phyloP scores from a whole-genome alignment of 1,140 invertebrate species.

The Drosophila nebulosa region DNA sequence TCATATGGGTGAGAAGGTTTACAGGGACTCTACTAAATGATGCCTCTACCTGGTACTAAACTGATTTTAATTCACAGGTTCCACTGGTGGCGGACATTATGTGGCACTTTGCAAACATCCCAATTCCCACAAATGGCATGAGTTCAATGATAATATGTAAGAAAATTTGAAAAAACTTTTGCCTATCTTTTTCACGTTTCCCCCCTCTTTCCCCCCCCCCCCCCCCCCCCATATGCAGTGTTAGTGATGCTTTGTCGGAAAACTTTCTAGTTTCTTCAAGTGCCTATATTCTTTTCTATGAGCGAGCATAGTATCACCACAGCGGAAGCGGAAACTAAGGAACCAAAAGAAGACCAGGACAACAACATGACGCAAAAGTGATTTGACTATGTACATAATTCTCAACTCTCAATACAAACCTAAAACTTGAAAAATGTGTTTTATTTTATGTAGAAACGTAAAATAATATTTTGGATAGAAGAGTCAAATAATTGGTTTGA shows the following conservation, averaged over 20 bases:
- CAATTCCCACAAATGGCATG: slow-evolving; percentile 92
- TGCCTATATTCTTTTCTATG: slow-evolving; percentile 96
- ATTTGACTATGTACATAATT: no score
- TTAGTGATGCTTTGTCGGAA: slow-evolving; percentile 82
- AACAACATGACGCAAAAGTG: not conserved
- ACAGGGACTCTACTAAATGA: no score
- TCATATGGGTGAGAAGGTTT: slow-evolving; percentile 84
- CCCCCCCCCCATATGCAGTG: slow-evolving; percentile 81
- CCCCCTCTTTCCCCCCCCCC: no score
- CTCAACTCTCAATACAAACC: not conserved
- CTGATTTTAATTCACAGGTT: slow-evolving; percentile 83
- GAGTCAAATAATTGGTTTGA: no score
- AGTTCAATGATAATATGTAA: slow-evolving; percentile 95
- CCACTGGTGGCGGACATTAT: slow-evolving; percentile 96
- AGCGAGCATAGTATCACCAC: slow-evolving; percentile 83
- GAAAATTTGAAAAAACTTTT: not conserved
- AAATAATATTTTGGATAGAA: no score
- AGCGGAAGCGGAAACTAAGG: not conserved
- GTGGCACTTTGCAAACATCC: slow-evolving; percentile 96
- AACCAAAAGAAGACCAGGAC: not conserved
- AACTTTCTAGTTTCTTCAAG: slow-evolving; percentile 88
- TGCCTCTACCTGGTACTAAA: not conserved
- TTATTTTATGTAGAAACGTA: no score
- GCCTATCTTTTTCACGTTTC: not conserved
- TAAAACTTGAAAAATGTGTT: no score